phyloP scores from a whole-genome alignment of 2,113 vertebrate genomes.

The Catharus bicknelli region DNA sequence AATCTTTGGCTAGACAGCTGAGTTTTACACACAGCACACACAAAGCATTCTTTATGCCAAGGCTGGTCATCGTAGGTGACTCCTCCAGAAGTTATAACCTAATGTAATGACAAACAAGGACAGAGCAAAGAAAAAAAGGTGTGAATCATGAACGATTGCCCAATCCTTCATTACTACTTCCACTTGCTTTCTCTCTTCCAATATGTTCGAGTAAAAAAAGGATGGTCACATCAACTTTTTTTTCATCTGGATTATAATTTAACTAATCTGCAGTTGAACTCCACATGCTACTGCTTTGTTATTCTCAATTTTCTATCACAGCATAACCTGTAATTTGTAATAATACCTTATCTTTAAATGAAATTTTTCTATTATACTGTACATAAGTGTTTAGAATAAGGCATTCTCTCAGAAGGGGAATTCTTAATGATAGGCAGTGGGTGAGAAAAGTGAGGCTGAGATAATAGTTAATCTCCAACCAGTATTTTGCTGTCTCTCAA shows the following conservation, averaged over 20 bases:
- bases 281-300: not conserved
- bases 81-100: conserved; percentile 77
- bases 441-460: not conserved
- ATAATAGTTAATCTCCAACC: not conserved
- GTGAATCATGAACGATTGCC: not conserved
- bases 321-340: not conserved
- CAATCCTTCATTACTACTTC: not conserved
- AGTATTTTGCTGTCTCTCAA: not conserved
- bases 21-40: conserved; percentile 75
- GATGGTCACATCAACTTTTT: not conserved
- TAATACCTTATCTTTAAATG: not conserved
- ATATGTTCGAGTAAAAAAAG: not conserved
- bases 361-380: not conserved
- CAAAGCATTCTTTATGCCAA: conserved; percentile 82
- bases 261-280: not conserved
- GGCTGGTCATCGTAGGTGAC: conserved; percentile 72
- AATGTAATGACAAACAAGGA: not conserved
- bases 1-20: conserved; percentile 74
- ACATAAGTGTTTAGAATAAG: not conserved
- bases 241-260: not conserved
- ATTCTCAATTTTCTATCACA: not conserved
- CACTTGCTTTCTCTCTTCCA: not conserved
- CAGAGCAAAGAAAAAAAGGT: not conserved
- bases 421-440: not conserved
- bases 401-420: not conserved